Conservation (phyloP, 2,113 vertebrate genomes). For the Lanius ludovicianus region DNA sequence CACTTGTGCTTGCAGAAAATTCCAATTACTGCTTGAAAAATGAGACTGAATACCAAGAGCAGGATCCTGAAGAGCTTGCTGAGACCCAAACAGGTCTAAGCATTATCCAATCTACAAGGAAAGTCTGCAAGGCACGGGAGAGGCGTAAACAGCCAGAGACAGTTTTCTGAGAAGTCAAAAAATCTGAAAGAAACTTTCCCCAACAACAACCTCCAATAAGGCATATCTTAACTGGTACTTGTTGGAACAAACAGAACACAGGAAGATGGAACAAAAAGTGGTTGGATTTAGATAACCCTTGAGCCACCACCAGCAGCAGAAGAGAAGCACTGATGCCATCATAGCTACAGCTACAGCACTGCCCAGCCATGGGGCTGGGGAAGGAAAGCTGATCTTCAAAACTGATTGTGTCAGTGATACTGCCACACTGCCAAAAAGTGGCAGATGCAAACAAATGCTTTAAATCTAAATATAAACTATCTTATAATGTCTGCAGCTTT, state of each 20-base stretch:
- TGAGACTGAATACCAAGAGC: background rate
- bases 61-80: background rate
- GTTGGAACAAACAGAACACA: background rate
- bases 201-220: background rate
- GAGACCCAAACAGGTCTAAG: background rate
- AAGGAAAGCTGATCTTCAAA: background rate
- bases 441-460: background rate
- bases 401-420: background rate
- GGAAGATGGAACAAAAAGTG: background rate
- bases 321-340: background rate
- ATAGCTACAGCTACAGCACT: background rate
- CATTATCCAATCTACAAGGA: background rate
- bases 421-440: background rate
- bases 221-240: background rate
- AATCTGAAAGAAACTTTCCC: background rate
- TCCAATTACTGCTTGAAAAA: slow-evolving; percentile 24
- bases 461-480: background rate
- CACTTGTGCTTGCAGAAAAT: slow-evolving; percentile 18
- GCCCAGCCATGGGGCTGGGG: background rate
- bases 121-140: background rate
- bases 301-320: background rate
- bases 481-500: background rate
- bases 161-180: background rate
- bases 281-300: background rate
- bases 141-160: background rate